phyloP scores from a whole-genome alignment of 2,113 vertebrate species.

The Hucho hucho region DNA sequence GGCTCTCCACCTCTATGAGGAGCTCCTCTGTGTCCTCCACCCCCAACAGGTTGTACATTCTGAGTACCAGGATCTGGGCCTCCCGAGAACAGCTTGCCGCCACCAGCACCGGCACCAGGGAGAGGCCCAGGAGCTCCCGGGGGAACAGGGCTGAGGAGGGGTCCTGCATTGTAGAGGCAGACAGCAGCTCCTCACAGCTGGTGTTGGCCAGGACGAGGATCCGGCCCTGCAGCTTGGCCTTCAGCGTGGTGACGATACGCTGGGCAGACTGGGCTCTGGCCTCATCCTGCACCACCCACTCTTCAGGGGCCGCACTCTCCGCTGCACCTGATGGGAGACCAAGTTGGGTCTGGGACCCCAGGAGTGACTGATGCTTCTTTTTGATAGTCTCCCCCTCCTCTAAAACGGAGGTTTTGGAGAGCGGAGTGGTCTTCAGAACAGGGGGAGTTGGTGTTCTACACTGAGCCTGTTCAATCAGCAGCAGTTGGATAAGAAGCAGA shows the following conservation, averaged over 20 bases:
- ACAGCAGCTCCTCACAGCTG: slow-evolving; percentile 72
- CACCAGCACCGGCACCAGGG: slow-evolving; percentile 76
- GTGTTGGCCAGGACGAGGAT: slow-evolving; percentile 53
- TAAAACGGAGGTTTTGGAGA: background rate
- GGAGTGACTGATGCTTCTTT: slow-evolving; percentile 11
- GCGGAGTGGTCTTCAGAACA: slow-evolving; percentile 7
- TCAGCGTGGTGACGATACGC: slow-evolving; percentile 43
- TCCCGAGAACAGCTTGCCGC: slow-evolving; percentile 69
- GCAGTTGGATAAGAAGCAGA: slow-evolving; percentile 67
- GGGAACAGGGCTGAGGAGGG: slow-evolving; percentile 53
- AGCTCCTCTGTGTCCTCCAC: slow-evolving; percentile 62
- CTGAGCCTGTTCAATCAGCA: slow-evolving; percentile 62
- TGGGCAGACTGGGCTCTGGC: slow-evolving; percentile 40
- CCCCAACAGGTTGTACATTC: slow-evolving; percentile 68
- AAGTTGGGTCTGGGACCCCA: slow-evolving; percentile 22
- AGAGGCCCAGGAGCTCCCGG: slow-evolving; percentile 73
- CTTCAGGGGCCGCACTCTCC: slow-evolving; percentile 1
- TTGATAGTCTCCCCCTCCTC: background rate
- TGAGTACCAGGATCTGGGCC: slow-evolving; percentile 57
- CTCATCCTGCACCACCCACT: slow-evolving; percentile 1
- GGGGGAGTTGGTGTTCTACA: slow-evolving; percentile 42
- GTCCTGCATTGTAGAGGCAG: slow-evolving; percentile 65
- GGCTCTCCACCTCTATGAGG: slow-evolving; percentile 60
- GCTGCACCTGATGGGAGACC: background rate
- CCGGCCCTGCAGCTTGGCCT: slow-evolving; percentile 43